phyloP scores from a whole-genome alignment of 2,888 invertebrate genomes.

The Meiosimyza decipiens region DNA sequence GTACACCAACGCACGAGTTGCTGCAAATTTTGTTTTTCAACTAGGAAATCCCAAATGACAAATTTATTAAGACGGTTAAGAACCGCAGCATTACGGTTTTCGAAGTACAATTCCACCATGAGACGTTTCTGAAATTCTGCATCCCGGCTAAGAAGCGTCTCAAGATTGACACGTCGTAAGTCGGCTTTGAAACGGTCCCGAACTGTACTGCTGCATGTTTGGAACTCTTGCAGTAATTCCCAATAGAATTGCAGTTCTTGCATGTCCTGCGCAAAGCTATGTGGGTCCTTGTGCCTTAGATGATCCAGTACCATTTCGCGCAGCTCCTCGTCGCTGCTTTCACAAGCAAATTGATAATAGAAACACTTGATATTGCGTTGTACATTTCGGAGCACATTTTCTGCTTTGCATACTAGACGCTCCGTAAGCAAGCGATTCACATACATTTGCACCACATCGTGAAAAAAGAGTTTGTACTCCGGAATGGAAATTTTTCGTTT shows the following conservation, averaged over 20 bases:
- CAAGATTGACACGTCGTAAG: constrained; percentile 57
- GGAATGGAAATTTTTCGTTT: constrained; percentile 51
- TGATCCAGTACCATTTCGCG: constrained; percentile 77
- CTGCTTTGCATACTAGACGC: constrained; percentile 58
- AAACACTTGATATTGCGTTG: constrained; percentile 60
- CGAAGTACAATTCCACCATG: constrained; percentile 62
- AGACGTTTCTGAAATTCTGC: constrained; percentile 55
- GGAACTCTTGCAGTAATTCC: constrained; percentile 56
- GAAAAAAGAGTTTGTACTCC: constrained; percentile 59
- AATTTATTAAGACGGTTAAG: constrained; percentile 60
- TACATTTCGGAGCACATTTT: constrained; percentile 57
- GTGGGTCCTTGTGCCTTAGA: constrained; percentile 69
- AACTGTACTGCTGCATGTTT: constrained; percentile 48
- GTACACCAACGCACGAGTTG: constrained; percentile 59
- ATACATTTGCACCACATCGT: constrained; percentile 62
- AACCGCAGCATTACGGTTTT: constrained; percentile 57
- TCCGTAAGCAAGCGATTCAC: constrained; percentile 62
- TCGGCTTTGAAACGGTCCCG: constrained; percentile 41
- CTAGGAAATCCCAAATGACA: constrained; percentile 60
- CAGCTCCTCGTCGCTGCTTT: constrained; percentile 71
- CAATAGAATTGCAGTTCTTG: constrained; percentile 58
- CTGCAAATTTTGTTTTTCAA: constrained; percentile 49
- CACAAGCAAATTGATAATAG: constrained; percentile 69
- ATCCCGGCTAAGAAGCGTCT: constrained; percentile 61
- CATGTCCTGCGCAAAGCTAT: constrained; percentile 54